A percentile compares a stretch with the other conserved stretches of the same genome.
Evolutionary conservation across 23 tunicate genomes (phyloP).

Genomic region (Halocynthia aurantium): DNA sequence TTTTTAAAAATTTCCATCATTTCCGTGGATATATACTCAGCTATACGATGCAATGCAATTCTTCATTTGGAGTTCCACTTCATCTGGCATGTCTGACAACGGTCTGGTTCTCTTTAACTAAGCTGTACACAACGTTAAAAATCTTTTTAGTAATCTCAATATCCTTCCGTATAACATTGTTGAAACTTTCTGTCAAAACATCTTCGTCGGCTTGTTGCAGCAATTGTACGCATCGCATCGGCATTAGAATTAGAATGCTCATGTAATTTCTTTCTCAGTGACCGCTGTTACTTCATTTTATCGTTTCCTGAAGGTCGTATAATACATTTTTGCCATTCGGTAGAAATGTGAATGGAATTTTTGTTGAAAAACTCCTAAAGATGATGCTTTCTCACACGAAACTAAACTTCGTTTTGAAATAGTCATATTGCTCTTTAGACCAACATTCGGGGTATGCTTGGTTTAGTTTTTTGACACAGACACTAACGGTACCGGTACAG

Average conservation of each 20-base stretch:
- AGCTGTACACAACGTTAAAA: not conserved
- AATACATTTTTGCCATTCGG: no score
- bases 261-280: not conserved
- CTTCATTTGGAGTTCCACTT: not conserved
- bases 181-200: conserved; percentile 5
- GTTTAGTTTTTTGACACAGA: not conserved
- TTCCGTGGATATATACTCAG: not conserved
- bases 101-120: not conserved
- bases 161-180: no score
- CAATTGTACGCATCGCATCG: no score
- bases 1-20: not conserved
- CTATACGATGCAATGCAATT: not conserved
- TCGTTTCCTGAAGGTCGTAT: no score
- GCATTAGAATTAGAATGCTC: conserved; percentile 1
- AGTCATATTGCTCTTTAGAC: no score
- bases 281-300: no score
- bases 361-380: no score
- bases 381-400: no score
- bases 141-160: not conserved
- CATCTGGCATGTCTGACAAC: not conserved
- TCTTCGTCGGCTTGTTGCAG: not conserved
- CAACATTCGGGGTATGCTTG: not conserved
- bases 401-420: no score
- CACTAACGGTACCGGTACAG: conserved; percentile 5
- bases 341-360: no score